Base-by-base conservation (phyloP, 2,113 vertebrate species). In the Actenoides lindsayi region DNA sequence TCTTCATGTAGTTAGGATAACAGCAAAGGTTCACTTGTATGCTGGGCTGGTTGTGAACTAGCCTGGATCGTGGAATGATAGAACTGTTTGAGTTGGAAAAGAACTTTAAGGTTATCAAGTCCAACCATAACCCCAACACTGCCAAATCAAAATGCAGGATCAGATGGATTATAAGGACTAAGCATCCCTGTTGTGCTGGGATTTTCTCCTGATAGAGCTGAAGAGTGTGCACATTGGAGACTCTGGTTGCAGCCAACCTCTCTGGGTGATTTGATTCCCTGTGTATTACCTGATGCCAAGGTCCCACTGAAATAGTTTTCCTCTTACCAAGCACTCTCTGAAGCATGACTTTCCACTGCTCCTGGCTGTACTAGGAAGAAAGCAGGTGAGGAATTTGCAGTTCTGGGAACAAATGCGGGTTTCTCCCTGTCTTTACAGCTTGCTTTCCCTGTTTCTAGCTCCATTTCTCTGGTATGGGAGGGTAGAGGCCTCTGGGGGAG, bases 31-130 rank as follows among this genome's bases (percentile, higher is more conserved):
- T 74, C 24, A 12, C 16, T 31, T 19, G 2, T 17, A 3, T 11
- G 13, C 42, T 59, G 33, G 16, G 24, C 16, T 50, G 37, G 41
- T 33, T 3, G 1, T 1, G 6, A 13, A 7, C 23, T 21, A 1
- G 1, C 44, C 9, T 31, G 67, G 25, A 46, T 57, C 31, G 20
- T 57, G 56, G 19, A 57, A 33, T 57, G 6, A n/a, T 57, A 25
- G 53, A 31, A 56, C 10, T 31, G 28, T 57, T 57, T n/a, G 31
- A 18, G 56, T 57, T 57, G 18, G 56, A 57, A 56, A 57, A 57
- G 56, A 20, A 31, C 31, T 57, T 57, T 20, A n/a, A 57, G 54
- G n/a, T 57, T 33, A 57, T n/a, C 8, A 33, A n/a, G 31, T 57
- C 18, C 56, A n/a, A 31, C 56, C 56, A 33, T 20, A 33, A 31